Evolutionary conservation across 1,140 invertebrate species (phyloP).

Genomic region (Rhopalosiphum maidis): DNA sequence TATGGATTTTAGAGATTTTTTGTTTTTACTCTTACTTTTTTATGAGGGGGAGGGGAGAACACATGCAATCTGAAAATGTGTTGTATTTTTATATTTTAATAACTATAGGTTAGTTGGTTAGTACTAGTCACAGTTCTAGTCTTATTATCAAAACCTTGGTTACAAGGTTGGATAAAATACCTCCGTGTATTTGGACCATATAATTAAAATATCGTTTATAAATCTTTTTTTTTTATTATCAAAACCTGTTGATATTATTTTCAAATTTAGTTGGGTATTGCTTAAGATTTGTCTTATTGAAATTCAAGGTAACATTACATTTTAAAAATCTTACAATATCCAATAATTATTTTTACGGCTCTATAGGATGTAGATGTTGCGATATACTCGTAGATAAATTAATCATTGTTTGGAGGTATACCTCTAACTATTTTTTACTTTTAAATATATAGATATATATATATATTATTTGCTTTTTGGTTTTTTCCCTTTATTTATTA

Average conservation of each 20-base stretch:
- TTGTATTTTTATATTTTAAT: neutral
- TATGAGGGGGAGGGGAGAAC: too few relatives aligned
- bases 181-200: neutral
- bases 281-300: neutral
- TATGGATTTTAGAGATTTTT: too few relatives aligned
- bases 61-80: too few relatives aligned
- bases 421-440: neutral
- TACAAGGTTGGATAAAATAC: neutral
- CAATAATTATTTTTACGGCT: neutral
- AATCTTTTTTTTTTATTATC: neutral
- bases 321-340: neutral
- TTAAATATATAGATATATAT: too few relatives aligned
- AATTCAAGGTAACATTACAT: neutral
- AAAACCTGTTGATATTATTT: neutral
- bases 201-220: neutral
- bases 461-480: neutral
- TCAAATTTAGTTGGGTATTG: neutral
- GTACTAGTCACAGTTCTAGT: neutral
- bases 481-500: conserved; percentile 10
- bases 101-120: neutral
- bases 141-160: neutral
- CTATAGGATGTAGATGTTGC: neutral
- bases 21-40: too few relatives aligned
- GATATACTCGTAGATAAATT: neutral
- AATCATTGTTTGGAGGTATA: neutral